Evolutionary conservation across 2,113 vertebrate species (phyloP).

Genomic region (Eublepharis macularius): DNA sequence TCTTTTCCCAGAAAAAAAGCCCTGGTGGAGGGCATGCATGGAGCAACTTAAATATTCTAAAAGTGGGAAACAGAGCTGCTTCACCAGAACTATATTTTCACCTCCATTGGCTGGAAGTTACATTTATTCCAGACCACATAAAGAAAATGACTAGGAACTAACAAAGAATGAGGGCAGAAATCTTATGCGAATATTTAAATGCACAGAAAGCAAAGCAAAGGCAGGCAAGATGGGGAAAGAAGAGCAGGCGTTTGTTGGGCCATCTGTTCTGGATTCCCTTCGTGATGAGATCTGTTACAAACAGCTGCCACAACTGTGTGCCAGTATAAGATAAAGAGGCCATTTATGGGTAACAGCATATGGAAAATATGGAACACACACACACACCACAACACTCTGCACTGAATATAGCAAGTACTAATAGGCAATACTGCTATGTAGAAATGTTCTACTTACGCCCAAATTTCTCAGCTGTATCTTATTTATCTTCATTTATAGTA

Average conservation of each 20-base stretch:
- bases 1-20: no score
- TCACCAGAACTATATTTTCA: background rate
- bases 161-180: slow-evolving; percentile 32
- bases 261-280: slow-evolving; percentile 47
- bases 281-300: slow-evolving; percentile 33
- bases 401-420: background rate
- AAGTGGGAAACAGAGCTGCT: background rate
- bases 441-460: background rate
- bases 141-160: background rate
- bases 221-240: slow-evolving; percentile 25
- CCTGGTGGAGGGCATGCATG: background rate
- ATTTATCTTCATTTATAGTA: no score
- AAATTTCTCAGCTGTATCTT: background rate
- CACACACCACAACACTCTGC: slow-evolving; percentile 36
- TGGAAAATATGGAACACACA: slow-evolving; percentile 34
- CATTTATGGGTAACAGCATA: background rate
- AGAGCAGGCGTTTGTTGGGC: slow-evolving; percentile 57
- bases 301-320: slow-evolving; percentile 47
- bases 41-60: background rate
- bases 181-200: slow-evolving; percentile 26
- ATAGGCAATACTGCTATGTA: background rate
- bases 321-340: accelerated
- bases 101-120: no score
- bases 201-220: slow-evolving; percentile 36
- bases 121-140: background rate